A percentile compares a stretch with the other conserved stretches of the same genome.
Conservation (phyloP, 2,797 vertebrate species). For the Acrossocheilus fasciatus region DNA sequence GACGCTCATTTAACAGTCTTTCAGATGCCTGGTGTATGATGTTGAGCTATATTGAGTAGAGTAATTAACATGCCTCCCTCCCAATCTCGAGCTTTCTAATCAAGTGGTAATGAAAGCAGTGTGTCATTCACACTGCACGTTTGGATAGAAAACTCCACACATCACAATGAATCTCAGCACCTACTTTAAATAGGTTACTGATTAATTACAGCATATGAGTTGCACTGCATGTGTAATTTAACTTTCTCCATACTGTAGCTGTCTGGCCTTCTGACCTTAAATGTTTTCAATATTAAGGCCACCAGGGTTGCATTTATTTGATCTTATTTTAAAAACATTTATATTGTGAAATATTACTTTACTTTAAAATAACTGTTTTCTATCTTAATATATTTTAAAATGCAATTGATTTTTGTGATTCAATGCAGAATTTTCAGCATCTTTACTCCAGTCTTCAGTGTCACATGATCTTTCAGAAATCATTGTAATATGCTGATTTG, state of each 20-base stretch:
- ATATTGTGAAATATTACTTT: no score
- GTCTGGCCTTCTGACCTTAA: background rate
- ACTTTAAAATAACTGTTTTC: no score
- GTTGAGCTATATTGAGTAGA: conserved; percentile 1
- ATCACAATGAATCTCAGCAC: conserved; percentile 5
- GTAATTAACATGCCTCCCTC: conserved; percentile 15
- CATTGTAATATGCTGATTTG: background rate
- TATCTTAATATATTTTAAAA: no score
- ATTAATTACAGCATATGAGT: conserved; percentile 17
- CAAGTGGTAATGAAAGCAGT: conserved; percentile 43
- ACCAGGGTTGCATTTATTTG: background rate
- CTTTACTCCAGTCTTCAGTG: background rate
- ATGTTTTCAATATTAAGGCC: background rate
- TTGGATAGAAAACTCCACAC: background rate
- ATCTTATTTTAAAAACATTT: no score
- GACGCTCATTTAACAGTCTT: background rate
- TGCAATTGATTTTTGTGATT: no score
- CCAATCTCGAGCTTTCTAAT: conserved; percentile 24
- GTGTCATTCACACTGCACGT: conserved; percentile 21
- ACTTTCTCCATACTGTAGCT: background rate
- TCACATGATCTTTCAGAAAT: background rate
- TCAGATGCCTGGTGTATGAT: background rate
- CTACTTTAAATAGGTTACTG: conserved; percentile 13
- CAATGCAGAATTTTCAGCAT: no score
- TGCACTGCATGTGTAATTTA: conserved; percentile 10